Percentiles rank a stretch among this genome's conserved stretches.
Evolutionary conservation across 1,140 invertebrate genomes (phyloP).

Genomic region (Holcopasites calliopsidis): DNA sequence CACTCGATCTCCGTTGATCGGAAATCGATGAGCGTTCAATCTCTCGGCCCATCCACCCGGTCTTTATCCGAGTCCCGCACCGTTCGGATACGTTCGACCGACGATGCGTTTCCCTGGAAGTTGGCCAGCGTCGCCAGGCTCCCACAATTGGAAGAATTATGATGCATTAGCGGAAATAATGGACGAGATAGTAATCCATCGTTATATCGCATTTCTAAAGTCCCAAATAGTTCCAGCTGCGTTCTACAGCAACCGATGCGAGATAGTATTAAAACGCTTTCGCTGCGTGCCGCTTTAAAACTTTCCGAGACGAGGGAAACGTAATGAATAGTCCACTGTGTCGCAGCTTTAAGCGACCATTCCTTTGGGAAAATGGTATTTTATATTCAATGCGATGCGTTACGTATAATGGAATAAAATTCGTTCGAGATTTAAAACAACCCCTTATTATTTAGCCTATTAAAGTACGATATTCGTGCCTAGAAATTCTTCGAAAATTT

Average conservation of each 20-base stretch:
- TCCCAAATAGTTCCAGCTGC: not conserved
- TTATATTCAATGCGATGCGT: no score
- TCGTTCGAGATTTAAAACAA: no score
- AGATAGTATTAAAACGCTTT: not conserved
- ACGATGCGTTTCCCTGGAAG: conserved; percentile 5
- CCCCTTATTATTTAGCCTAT: no score
- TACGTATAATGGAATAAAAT: no score
- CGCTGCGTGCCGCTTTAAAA: no score
- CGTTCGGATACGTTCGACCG: conserved; percentile 13
- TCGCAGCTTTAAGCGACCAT: no score
- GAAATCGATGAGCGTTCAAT: conserved; percentile 27
- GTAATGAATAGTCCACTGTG: no score
- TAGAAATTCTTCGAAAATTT: no score
- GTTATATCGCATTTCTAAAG: not conserved
- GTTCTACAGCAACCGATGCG: not conserved
- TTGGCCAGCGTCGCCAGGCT: not conserved
- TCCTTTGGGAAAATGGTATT: no score
- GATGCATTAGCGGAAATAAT: conserved; percentile 24
- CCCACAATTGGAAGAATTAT: conserved; percentile 3
- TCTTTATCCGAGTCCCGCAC: not conserved
- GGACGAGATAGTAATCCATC: conserved; percentile 9
- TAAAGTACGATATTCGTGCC: no score
- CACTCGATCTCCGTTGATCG: conserved; percentile 23
- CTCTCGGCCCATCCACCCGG: not conserved
- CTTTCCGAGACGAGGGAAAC: no score